Conservation (phyloP, 2,797 vertebrate genomes). For the Microhierax caerulescens region DNA sequence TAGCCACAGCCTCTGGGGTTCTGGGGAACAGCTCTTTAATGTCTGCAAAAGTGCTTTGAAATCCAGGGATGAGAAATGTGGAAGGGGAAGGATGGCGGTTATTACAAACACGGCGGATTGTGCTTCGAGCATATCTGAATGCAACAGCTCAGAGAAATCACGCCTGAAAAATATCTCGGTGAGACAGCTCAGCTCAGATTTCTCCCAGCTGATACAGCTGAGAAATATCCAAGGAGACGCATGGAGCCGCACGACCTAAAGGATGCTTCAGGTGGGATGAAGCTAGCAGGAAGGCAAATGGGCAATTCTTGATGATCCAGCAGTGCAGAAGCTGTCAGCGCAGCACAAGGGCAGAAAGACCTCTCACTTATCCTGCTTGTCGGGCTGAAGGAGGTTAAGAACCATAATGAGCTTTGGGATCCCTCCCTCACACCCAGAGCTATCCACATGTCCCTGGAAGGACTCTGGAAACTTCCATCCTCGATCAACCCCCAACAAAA, state of each 20-base stretch:
- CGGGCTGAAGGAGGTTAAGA: not conserved
- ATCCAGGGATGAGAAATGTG: not conserved
- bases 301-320: not conserved
- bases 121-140: not conserved
- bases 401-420: not conserved
- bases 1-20: constrained; percentile 30
- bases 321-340: not conserved
- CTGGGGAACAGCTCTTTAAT: constrained; percentile 40
- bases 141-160: not conserved
- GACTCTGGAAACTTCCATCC: not conserved
- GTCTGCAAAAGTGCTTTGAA: constrained; percentile 21
- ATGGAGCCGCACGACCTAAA: not conserved
- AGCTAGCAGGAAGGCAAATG: not conserved
- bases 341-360: not conserved
- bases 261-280: not conserved
- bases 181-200: not conserved
- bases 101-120: not conserved
- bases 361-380: not conserved
- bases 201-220: not conserved
- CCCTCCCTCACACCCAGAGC: not conserved
- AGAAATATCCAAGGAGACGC: not conserved
- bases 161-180: not conserved
- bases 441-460: not conserved
- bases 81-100: not conserved
- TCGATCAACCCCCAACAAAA: not conserved